phyloP scores from a whole-genome alignment of 37 sponge, comb jelly and placozoan species.

The Geodia barretti region DNA sequence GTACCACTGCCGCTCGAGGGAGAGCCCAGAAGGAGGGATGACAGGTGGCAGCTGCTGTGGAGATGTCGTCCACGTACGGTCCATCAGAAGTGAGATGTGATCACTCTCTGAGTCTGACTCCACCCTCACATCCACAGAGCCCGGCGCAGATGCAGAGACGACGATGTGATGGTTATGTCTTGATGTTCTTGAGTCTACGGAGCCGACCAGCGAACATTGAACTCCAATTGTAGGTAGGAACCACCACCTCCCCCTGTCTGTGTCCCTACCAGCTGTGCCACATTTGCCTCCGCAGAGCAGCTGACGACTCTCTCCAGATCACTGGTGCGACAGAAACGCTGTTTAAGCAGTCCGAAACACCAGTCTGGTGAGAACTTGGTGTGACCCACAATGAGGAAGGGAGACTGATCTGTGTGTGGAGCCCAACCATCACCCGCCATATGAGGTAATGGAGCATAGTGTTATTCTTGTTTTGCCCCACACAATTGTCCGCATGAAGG shows the following conservation, averaged over 20 bases:
- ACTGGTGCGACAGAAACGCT: not conserved
- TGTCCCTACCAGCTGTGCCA: slow-evolving; percentile 38
- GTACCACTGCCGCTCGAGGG: not conserved
- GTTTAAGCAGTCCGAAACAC: slow-evolving; percentile 33
- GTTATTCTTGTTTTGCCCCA: slow-evolving; percentile 60
- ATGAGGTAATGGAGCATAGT: slow-evolving; percentile 32
- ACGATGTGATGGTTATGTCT: not conserved
- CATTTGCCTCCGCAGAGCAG: slow-evolving; percentile 22
- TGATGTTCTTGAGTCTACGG: not conserved
- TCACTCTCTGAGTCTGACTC: not conserved
- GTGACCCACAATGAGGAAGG: slow-evolving; percentile 52
- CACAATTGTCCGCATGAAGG: slow-evolving; percentile 54
- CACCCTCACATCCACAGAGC: not conserved
- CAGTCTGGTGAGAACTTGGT: slow-evolving; percentile 53
- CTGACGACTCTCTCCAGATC: slow-evolving; percentile 27
- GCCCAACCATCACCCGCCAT: slow-evolving; percentile 33
- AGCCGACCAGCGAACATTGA: not conserved
- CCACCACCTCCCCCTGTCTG: not conserved
- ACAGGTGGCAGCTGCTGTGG: not conserved
- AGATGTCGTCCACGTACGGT: not conserved
- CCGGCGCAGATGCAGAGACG: not conserved
- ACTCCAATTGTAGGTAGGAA: not conserved
- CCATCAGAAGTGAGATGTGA: not conserved
- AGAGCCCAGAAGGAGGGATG: not conserved
- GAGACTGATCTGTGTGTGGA: too few species aligned